Base-by-base conservation (phyloP, 2,888 invertebrate species). In the Cecidostiba fungosa region DNA sequence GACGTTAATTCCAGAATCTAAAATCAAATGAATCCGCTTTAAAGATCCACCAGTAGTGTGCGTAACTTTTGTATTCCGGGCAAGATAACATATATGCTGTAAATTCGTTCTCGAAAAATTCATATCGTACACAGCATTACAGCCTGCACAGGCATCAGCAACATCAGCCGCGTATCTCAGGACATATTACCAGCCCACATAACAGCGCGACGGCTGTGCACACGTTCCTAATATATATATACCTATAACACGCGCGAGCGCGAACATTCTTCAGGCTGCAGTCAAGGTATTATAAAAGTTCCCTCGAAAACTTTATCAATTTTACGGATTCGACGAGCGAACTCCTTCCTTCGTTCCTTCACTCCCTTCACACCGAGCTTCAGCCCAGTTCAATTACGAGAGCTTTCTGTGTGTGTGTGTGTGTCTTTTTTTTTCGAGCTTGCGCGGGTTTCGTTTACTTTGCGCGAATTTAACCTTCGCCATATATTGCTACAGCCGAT, bases 211-310 rank as follows among this genome's bases (percentile, higher is more conserved):
- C 43, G 73, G 36, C 36, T 23, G 29, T 19, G 66, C 50, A 66
- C 74, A 66, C 66, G 47, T n/a, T n/a, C n/a, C n/a, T n/a, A n/a
- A n/a, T n/a, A n/a, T n/a, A n/a, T n/a, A n/a, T n/a, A n/a, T n/a
- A n/a, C n/a, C n/a, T n/a, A n/a, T 50, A 82, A 10, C 36, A 19
- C 80, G 36, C n/a, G n/a, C 43, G 14, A 54, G 10, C 54, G 36
- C 59, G 36, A 19, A 29, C 74, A 32, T 47, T 29, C 66, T 26
- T 39, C 78, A 78, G 39, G 26, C 50, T 26, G 12, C 39, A 88
- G 85, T 90, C 89, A 84, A 79, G 90, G 91, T 92, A 92, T 92
- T 92, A 92, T 92, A 91, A 92, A 92, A 92, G 92, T 92, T 92
- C 88, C 87, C 88, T 87, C 88, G 89, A 54, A 66, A 92, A 92